phyloP scores from a whole-genome alignment of 2,888 invertebrate genomes.

The Drosophila parthenogenetica region DNA sequence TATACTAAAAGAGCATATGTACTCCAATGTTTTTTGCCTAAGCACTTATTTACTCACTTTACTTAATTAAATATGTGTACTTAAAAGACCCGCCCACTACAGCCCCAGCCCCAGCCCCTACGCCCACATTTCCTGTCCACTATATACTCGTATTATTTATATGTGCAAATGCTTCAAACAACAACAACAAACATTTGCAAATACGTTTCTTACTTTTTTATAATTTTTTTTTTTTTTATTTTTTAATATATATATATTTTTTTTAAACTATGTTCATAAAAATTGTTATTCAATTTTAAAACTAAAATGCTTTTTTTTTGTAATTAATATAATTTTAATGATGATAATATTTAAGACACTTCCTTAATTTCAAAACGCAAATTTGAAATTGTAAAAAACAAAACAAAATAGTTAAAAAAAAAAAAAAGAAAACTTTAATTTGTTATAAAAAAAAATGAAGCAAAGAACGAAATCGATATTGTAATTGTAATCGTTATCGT shows the following conservation, averaged over 20 bases:
- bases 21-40: conserved; percentile 28
- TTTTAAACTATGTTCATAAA: conserved; percentile 55
- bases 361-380: conserved; percentile 61
- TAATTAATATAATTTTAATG: conserved; percentile 31
- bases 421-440: conserved; percentile 27
- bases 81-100: background rate
- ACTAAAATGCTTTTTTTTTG: conserved; percentile 33
- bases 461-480: conserved; percentile 1
- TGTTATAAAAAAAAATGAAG: conserved; percentile 15
- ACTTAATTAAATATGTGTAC: conserved; percentile 35
- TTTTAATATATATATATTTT: conserved; percentile 37
- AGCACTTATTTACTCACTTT: conserved; percentile 31
- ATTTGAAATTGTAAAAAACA: conserved; percentile 56
- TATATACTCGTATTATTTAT: conserved; percentile 58
- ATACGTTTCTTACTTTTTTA: conserved; percentile 8
- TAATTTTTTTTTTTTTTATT: conserved; percentile 11
- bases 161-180: conserved; percentile 35
- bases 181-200: conserved; percentile 27
- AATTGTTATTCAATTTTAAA: conserved; percentile 65
- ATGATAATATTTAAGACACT: conserved; percentile 28
- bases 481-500: conserved; percentile 12
- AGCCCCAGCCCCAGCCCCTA: background rate
- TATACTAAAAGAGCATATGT: conserved; percentile 13
- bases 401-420: background rate
- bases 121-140: background rate